These are phyloP conservation scores for Tauraco erythrolophus DNA, from an alignment of 2,113 vertebrate genomes.

Conservation along the genomic window DNA sequence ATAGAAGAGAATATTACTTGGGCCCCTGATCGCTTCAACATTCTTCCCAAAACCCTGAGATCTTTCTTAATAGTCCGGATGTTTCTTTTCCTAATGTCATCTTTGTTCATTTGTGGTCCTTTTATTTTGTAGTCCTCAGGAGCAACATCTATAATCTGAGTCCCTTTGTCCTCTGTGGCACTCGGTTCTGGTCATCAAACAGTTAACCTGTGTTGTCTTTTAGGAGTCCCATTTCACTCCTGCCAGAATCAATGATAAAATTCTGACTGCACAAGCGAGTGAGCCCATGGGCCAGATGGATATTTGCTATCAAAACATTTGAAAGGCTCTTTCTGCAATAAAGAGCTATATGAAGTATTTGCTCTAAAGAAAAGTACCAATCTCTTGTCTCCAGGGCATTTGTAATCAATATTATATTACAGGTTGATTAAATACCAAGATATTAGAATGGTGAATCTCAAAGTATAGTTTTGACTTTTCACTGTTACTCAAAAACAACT, in stretches of 20 bases:
- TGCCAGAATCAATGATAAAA: conserved; percentile 29
- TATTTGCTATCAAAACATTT: conserved; percentile 12
- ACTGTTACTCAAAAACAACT: not conserved
- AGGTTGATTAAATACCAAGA: conserved; percentile 53
- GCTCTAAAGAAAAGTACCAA: not conserved
- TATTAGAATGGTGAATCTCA: conserved; percentile 21
- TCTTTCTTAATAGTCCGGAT: too few relatives aligned
- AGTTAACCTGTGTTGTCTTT: not conserved
- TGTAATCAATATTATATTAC: conserved; percentile 53
- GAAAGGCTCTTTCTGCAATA: conserved; percentile 31
- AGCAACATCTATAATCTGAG: not conserved
- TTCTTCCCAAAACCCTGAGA: too few relatives aligned
- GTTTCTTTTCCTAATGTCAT: too few relatives aligned
- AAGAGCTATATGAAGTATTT: not conserved
- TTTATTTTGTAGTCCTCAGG: not conserved
- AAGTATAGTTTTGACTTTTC: not conserved
- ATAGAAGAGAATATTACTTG: too few relatives aligned
- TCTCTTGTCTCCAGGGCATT: not conserved
- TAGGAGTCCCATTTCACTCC: not conserved
- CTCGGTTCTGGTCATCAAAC: not conserved
- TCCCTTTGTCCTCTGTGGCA: not conserved
- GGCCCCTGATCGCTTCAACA: too few relatives aligned
- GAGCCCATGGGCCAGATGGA: conserved; percentile 13
- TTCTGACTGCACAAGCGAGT: not conserved
- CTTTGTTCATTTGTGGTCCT: not conserved